Percentiles rank a stretch among this genome's conserved stretches.
Evolutionary conservation across 2,797 vertebrate species (phyloP).

Genomic region (Bradypodion pumilum): DNA sequence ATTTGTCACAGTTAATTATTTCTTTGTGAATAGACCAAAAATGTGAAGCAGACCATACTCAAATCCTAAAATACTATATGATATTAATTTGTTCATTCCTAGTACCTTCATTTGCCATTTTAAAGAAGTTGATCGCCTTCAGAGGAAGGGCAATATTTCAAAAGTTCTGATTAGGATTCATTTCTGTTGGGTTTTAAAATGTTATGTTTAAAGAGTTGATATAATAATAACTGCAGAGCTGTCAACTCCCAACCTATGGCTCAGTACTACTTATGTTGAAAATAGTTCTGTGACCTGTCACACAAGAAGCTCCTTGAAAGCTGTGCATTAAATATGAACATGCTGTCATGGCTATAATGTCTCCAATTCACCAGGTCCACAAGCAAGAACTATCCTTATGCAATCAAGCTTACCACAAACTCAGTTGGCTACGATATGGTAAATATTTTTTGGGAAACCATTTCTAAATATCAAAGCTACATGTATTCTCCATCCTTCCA

Average conservation of each 20-base stretch:
- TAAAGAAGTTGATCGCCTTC: not conserved
- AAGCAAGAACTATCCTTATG: slow-evolving; percentile 98
- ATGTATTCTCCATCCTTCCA: not conserved
- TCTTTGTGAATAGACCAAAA: not conserved
- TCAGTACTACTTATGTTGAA: not conserved
- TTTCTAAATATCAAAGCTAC: slow-evolving; percentile 10
- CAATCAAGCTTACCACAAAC: slow-evolving; percentile 97
- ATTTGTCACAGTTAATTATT: not conserved
- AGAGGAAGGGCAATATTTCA: not conserved
- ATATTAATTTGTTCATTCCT: too few species aligned
- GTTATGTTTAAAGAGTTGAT: not conserved
- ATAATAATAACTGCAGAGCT: too few species aligned
- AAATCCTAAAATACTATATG: not conserved
- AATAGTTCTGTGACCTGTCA: not conserved
- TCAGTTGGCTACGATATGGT: slow-evolving; percentile 97
- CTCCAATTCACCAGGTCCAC: slow-evolving; percentile 83
- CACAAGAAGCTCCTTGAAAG: not conserved
- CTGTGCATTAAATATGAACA: not conserved
- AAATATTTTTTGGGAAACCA: slow-evolving; percentile 58
- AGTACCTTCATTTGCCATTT: not conserved
- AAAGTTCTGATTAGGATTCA: not conserved
- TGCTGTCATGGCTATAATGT: slow-evolving; percentile 14
- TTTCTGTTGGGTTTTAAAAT: not conserved
- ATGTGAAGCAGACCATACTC: not conserved
- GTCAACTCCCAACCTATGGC: too few species aligned